Percentiles rank a stretch among this genome's conserved stretches.
Evolutionary conservation across 1,140 invertebrate species (phyloP).

Genomic region (Orchestia grillus): DNA sequence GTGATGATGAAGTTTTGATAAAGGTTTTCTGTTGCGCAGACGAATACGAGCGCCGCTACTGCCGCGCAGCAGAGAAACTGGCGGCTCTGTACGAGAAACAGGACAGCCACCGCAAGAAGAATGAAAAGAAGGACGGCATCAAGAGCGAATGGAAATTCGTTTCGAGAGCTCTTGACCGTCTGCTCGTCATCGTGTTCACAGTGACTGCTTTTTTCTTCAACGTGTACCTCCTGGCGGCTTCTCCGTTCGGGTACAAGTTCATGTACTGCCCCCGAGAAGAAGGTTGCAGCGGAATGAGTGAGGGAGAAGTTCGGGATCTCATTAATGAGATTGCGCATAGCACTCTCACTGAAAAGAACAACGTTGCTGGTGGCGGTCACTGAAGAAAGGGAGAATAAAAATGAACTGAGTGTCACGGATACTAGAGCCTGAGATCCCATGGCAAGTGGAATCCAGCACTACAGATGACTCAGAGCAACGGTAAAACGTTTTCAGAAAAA

Average conservation of each 20-base stretch:
- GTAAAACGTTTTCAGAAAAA: too few relatives aligned
- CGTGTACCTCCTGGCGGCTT: constrained; percentile 42
- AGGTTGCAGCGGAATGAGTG: constrained; percentile 49
- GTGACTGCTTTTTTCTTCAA: constrained; percentile 40
- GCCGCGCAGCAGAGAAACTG: constrained; percentile 17
- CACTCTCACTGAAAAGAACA: background rate
- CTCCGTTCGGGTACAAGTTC: constrained; percentile 55
- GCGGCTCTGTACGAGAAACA: background rate
- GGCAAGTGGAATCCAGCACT: background rate
- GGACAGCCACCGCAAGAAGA: background rate
- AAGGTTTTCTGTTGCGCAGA: background rate
- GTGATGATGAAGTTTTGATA: too few relatives aligned
- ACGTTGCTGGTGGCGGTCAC: background rate
- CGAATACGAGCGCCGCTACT: background rate
- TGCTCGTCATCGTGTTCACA: constrained; percentile 46
- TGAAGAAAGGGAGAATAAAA: background rate
- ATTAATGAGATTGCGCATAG: background rate
- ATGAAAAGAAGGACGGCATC: background rate
- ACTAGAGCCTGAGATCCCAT: background rate
- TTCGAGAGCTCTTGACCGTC: constrained; percentile 37
- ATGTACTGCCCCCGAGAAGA: constrained; percentile 33
- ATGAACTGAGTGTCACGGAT: background rate
- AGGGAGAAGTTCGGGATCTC: background rate
- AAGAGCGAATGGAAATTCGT: constrained; percentile 55
- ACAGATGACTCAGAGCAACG: too few relatives aligned